Evolutionary conservation across 30 jellyfish, hydroid and myxozoan genomes (phyloP).

Genomic region (Clytia hemisphaerica): DNA sequence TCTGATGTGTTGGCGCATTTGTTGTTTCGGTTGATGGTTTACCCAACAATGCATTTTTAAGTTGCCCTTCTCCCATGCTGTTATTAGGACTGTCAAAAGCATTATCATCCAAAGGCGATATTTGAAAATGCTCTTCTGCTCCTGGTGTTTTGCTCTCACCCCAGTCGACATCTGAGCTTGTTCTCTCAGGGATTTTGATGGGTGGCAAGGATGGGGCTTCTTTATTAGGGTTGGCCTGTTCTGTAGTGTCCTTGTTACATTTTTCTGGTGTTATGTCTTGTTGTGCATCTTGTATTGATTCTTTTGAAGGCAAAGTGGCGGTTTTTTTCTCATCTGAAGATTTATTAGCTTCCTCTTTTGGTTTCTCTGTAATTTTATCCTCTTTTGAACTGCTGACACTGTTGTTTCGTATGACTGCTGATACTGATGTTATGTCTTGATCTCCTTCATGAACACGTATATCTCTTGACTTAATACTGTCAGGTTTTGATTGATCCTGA

Average conservation of each 20-base stretch:
- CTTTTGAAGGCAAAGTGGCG: neutral
- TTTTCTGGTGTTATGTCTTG: too few relatives aligned
- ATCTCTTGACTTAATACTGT: conserved; percentile 1
- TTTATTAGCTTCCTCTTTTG: neutral
- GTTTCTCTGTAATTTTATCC: too few relatives aligned
- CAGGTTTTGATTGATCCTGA: too few relatives aligned
- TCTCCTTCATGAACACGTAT: neutral
- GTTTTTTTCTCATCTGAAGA: neutral
- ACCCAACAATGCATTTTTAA: too few relatives aligned
- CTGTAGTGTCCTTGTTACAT: too few relatives aligned
- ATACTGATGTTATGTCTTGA: neutral
- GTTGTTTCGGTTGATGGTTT: too few relatives aligned
- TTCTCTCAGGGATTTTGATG: neutral
- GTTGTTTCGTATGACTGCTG: conserved; percentile 9
- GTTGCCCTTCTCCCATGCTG: too few relatives aligned
- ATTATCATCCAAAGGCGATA: conserved; percentile 22
- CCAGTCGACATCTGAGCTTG: conserved; percentile 5
- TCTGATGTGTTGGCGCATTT: too few relatives aligned
- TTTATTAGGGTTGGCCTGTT: neutral
- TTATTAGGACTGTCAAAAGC: conserved; percentile 25
- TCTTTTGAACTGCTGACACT: too few relatives aligned
- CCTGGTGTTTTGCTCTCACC: conserved; percentile 43
- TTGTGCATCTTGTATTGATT: too few relatives aligned
- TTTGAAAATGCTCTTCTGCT: conserved; percentile 17
- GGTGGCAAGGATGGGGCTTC: conserved; percentile 5